Evolutionary conservation across 2,113 vertebrate species (phyloP).

Genomic region (Hydrolagus affinis): DNA sequence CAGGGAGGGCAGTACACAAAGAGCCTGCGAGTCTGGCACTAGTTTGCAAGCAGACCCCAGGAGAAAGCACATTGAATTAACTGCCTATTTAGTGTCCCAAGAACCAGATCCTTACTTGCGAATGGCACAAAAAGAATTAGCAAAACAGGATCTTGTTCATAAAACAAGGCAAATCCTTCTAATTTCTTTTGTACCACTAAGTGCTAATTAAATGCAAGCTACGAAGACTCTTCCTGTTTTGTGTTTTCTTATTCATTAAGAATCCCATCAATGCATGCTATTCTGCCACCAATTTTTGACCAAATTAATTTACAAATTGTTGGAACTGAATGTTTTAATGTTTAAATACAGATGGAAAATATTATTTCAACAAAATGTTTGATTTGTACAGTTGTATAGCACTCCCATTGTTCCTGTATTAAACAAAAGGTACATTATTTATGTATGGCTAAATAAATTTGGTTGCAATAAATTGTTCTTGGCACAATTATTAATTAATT

Average conservation of each 20-base stretch:
- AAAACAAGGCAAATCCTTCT: conserved; percentile 84
- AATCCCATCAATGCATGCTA: conserved; percentile 51
- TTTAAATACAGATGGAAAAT: background rate
- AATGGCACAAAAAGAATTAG: conserved; percentile 67
- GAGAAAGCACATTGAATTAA: conserved; percentile 83
- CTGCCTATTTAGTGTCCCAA: conserved; percentile 83
- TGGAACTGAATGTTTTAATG: conserved; percentile 11
- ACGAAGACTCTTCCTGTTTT: conserved; percentile 72
- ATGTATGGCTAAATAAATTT: background rate
- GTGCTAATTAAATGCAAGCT: conserved; percentile 85
- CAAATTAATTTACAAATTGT: background rate
- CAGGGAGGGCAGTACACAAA: conserved; percentile 68
- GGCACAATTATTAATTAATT: background rate
- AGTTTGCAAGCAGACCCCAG: conserved; percentile 71
- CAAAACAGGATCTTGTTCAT: conserved; percentile 85
- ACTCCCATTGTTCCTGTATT: background rate
- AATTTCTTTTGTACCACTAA: conserved; percentile 76
- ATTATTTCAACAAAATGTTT: conserved; percentile 32
- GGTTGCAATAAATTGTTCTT: background rate
- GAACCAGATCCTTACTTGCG: conserved; percentile 81
- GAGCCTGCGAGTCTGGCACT: conserved; percentile 73
- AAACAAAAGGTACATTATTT: background rate
- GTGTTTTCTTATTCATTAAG: conserved; percentile 71
- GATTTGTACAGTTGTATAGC: background rate
- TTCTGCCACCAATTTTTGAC: conserved; percentile 19